Base-by-base conservation (phyloP, 2,797 vertebrate genomes). In the Bucorvus abyssinicus region DNA sequence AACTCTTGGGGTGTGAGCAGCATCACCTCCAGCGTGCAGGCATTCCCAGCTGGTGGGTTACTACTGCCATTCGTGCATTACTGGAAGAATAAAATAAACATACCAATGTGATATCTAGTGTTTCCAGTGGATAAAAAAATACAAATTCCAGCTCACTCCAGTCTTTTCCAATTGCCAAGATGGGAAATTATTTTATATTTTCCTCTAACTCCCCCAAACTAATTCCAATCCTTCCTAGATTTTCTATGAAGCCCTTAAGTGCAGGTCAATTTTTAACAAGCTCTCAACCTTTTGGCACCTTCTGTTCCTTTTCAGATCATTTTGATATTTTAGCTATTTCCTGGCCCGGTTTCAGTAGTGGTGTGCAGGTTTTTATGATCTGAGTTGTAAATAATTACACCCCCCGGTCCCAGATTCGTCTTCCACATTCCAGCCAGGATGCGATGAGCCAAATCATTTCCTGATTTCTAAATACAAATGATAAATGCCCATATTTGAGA, bases 401-500 rank as follows among this genome's bases (percentile, higher is more conserved):
- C 93, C 73, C 36, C 8, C 53, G 8, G 93, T 91, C 95, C 93
- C 88, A 83, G 92, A 97, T 97, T 97, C 50, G 23, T 96, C 94
- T 97, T 95, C 89, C 94, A 97, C 97, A 97, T 98, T 97, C 96
- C 97, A 97, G 93, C 59, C 70, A 47, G 92, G 96, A 97, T 87
- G 85, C 97, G 96, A 97, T 97, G 97, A 95, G 97, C 97, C 97
- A 98, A 97, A 96, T 97, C 59, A 97, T 98, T 98, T 98, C 98
- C 97, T 96, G 97, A 97, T 98, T 98, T 96, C 95, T 94, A 94
- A 97, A 97, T 91, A 95, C 81, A 87, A 96, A 97, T 56, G 94
- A 97, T 96, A 97, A 97, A 98, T 96, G 93, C 93, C 96, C 97
- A 93, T 91, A 95, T 95, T 93, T 97, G 96, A 98, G 96, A 96